Evolutionary conservation across 2,113 vertebrate species (phyloP), one percentile per base, ranked within the genome.

Genomic region (Xiphorhynchus elegans): DNA sequence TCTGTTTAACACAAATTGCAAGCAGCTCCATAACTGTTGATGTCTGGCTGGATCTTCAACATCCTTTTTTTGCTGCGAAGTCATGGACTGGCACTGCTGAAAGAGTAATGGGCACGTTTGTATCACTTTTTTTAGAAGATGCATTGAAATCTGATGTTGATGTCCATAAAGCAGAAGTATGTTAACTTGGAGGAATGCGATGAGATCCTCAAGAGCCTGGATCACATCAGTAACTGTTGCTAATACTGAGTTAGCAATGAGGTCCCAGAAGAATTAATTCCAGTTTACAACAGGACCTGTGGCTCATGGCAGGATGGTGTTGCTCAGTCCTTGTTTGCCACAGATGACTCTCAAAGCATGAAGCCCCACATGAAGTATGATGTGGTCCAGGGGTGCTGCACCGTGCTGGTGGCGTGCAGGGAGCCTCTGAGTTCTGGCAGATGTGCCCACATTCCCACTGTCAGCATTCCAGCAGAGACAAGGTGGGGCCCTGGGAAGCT

Each of bases 281-380:
- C 13, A 4, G 40, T 29, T 52, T 14, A 47, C 40, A 39, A 4
- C 39, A 53, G 35, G n/a, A 56, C 13, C 42, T 66, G 3, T 15
- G 44, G 21, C 60, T 84, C 15, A 1, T 17, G 52, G 17, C 23
- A 4, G 8, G 39, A 9, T 14, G 37, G 9, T 31, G 53, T 13
- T n/a, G 50, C 64, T 89, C 33, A 42, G 72, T 12, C 12, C 40
- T 17, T 0, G 2, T 29, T 83, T 60, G 59, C 47, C 59, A 37
- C 31, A 23, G 42, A 39, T 52, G 17, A 10, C 29, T 58, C 42
- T 53, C 11, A 16, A 56, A 81, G 47, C 15, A 12, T 8, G 13
- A 28, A 44, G 35, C 11, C 20, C 68, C 16, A 0, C 0, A 20
- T 17, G n/a, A 58, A 58, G 29, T 4, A 2, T 0, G 6, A 29